Percentiles rank a stretch among this genome's conserved stretches.
Evolutionary conservation across 2,797 vertebrate species (phyloP).

Genomic region (Sylvia borin): DNA sequence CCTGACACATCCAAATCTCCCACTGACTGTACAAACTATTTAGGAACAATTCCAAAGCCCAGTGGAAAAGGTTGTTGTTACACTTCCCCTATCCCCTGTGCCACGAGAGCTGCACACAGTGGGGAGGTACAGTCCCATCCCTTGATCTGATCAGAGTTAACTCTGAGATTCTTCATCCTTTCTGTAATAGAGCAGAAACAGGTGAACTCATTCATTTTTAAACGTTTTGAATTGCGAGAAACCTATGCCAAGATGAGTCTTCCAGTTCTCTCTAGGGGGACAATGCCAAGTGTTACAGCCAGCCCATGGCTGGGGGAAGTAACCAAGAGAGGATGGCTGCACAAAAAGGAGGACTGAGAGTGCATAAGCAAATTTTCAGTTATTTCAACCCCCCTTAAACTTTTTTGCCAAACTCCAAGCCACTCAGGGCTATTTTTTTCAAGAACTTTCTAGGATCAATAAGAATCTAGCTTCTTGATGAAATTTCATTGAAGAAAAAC

Average conservation of each 20-base stretch:
- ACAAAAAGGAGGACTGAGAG: not conserved
- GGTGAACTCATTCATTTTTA: not conserved
- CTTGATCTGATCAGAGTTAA: not conserved
- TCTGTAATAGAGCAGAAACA: not conserved
- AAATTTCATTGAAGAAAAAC: not conserved
- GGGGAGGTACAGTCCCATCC: not conserved
- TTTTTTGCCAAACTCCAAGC: not conserved
- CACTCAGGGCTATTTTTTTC: not conserved
- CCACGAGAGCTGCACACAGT: not conserved
- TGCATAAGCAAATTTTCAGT: not conserved
- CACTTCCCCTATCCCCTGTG: not conserved
- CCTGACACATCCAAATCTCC: not conserved
- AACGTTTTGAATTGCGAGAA: not conserved
- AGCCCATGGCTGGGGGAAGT: not conserved
- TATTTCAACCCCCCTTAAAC: not conserved
- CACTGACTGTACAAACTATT: constrained; percentile 3
- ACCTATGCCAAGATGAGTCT: not conserved
- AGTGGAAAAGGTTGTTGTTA: not conserved
- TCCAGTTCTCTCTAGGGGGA: not conserved
- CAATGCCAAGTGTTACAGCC: not conserved
- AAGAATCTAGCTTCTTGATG: not conserved
- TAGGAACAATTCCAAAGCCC: constrained; percentile 8
- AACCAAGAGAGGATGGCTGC: not conserved
- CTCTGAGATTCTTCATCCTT: not conserved
- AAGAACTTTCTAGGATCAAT: not conserved